Evolutionary conservation across 2,113 vertebrate species (phyloP).

Genomic region (Ciconia maguari): DNA sequence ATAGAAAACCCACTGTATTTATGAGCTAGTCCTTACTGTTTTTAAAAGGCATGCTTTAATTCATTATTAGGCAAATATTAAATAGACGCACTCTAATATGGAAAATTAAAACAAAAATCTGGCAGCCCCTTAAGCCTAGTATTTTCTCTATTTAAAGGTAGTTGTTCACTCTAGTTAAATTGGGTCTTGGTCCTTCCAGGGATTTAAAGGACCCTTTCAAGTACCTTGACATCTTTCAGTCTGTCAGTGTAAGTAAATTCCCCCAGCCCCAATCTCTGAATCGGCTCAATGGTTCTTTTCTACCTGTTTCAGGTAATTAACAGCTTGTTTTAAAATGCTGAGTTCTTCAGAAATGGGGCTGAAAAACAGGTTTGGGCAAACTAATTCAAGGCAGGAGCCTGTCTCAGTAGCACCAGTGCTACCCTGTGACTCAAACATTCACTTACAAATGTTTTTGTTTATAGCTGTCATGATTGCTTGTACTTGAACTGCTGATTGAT

Average conservation of each 20-base stretch:
- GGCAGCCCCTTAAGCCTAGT: background rate
- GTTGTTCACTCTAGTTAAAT: background rate
- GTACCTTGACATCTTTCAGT: background rate
- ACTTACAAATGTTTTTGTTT: conserved; percentile 21
- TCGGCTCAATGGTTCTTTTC: background rate
- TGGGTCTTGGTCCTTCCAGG: background rate
- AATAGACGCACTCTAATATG: background rate
- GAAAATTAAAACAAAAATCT: background rate
- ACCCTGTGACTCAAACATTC: background rate
- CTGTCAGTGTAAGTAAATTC: background rate
- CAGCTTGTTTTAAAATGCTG: background rate
- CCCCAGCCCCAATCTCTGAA: background rate
- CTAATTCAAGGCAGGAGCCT: background rate
- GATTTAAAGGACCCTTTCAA: background rate
- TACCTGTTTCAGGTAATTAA: background rate
- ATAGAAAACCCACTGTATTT: background rate
- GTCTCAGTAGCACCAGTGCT: background rate
- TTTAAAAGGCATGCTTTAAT: background rate
- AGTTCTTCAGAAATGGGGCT: background rate
- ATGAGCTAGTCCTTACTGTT: background rate
- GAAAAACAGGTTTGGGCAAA: conserved; percentile 10
- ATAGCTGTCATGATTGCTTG: background rate
- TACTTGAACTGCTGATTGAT: background rate
- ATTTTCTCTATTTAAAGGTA: background rate
- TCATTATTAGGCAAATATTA: background rate